These are phyloP conservation scores for Scotopteryx bipunctaria DNA, from an alignment of 2,888 invertebrate species.

Conservation along the genomic window DNA sequence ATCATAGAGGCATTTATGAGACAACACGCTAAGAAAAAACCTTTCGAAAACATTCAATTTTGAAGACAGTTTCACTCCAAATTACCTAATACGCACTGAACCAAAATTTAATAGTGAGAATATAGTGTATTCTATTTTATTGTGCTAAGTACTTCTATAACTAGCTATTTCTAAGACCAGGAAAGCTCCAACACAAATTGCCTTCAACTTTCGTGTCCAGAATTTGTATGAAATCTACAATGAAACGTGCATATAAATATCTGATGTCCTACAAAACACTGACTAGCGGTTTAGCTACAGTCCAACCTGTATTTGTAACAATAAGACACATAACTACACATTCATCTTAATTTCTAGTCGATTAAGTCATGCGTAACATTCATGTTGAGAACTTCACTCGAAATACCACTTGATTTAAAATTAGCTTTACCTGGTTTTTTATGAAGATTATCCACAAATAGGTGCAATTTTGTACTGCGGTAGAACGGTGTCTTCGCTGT, in stretches of 20 bases:
- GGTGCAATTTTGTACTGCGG: no score
- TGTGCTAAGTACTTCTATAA: not conserved
- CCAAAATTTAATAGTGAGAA: not conserved
- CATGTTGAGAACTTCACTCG: constrained; percentile 43
- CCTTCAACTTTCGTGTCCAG: not conserved
- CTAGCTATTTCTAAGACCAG: not conserved
- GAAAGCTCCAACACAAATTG: not conserved
- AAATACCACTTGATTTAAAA: constrained; percentile 1
- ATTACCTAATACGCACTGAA: not conserved
- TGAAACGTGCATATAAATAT: constrained; percentile 4
- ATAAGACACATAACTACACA: constrained; percentile 51
- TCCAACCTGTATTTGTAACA: constrained; percentile 51
- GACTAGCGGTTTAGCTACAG: constrained; percentile 55
- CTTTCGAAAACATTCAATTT: constrained; percentile 4
- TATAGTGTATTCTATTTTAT: not conserved
- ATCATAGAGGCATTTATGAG: constrained; percentile 5
- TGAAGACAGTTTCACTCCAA: not conserved
- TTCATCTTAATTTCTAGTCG: constrained; percentile 49
- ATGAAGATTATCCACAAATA: not conserved
- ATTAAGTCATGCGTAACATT: constrained; percentile 44
- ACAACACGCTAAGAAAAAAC: constrained; percentile 2
- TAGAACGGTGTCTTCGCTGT: not conserved
- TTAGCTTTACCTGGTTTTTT: not conserved
- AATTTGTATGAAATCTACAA: not conserved
- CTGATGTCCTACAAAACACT: constrained; percentile 10